Evolutionary conservation across 2,888 invertebrate genomes (phyloP).

Genomic region (Lycocerus yunnanus): DNA sequence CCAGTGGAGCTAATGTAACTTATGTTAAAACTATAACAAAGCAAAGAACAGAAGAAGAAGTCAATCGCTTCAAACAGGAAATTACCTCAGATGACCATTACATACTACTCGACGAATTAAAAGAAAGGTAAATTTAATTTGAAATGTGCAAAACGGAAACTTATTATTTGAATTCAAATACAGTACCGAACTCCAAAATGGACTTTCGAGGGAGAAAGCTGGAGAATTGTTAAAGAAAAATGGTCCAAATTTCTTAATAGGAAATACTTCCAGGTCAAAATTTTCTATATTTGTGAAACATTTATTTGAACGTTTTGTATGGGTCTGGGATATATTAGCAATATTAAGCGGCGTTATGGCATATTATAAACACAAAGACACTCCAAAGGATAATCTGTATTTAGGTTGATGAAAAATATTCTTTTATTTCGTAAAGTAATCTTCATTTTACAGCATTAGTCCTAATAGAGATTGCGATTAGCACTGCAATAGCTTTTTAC

Average conservation of each 20-base stretch:
- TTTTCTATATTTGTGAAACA: slow-evolving; percentile 68
- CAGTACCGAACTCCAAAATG: slow-evolving; percentile 57
- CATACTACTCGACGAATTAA: slow-evolving; percentile 41
- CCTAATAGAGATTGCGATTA: slow-evolving; percentile 56
- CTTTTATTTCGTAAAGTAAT: neutral
- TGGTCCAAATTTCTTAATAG: slow-evolving; percentile 67
- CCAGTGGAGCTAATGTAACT: slow-evolving; percentile 18
- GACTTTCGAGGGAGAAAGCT: slow-evolving; percentile 62
- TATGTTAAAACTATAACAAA: slow-evolving; percentile 35
- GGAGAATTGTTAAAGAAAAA: slow-evolving; percentile 58
- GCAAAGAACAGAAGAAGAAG: slow-evolving; percentile 31
- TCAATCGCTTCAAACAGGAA: slow-evolving; percentile 42
- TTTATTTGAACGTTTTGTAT: slow-evolving; percentile 76
- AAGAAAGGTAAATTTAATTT: slow-evolving; percentile 38
- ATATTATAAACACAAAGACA: slow-evolving; percentile 16
- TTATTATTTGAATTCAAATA: slow-evolving; percentile 43
- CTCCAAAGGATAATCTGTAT: slow-evolving; percentile 25
- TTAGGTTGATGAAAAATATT: slow-evolving; percentile 16
- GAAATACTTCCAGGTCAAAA: slow-evolving; percentile 64
- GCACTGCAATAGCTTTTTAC: slow-evolving; percentile 63
- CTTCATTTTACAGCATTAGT: neutral
- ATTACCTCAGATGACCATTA: slow-evolving; percentile 43
- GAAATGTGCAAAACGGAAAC: neutral
- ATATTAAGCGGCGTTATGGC: slow-evolving; percentile 62
- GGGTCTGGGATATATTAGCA: slow-evolving; percentile 68